Evolutionary conservation across 2,888 invertebrate species (phyloP).

Genomic region (Torymus texanus): DNA sequence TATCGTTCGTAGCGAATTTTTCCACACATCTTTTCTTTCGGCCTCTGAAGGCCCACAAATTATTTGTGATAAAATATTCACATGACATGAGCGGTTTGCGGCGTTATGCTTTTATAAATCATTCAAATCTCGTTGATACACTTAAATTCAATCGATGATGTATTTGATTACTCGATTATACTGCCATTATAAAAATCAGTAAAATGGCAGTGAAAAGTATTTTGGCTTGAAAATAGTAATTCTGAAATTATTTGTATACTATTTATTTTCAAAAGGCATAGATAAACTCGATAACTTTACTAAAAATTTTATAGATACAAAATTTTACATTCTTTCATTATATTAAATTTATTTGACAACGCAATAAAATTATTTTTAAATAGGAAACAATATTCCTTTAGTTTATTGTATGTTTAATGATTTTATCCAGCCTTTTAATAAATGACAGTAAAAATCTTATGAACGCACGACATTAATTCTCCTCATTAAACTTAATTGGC

Average conservation of each 20-base stretch:
- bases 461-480: constrained; percentile 26
- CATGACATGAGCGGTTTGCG: constrained; percentile 31
- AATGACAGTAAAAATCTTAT: constrained; percentile 43
- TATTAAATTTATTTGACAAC: constrained; percentile 16
- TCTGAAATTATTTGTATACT: constrained; percentile 44
- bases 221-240: constrained; percentile 51
- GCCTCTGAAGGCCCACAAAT: constrained; percentile 39
- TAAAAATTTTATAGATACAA: constrained; percentile 34
- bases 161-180: constrained; percentile 46
- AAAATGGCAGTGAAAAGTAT: constrained; percentile 54
- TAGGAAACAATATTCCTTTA: constrained; percentile 24
- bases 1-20: constrained; percentile 22
- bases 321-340: constrained; percentile 10
- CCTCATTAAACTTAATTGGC: constrained; percentile 44
- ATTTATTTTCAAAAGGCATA: constrained; percentile 32
- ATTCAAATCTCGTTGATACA: constrained; percentile 39
- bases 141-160: constrained; percentile 34
- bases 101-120: constrained; percentile 37
- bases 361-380: constrained; percentile 25
- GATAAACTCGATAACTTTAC: constrained; percentile 30
- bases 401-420: constrained; percentile 3
- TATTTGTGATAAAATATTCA: constrained; percentile 45
- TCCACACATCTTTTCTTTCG: constrained; percentile 18
- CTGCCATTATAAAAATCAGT: constrained; percentile 49
- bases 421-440: constrained; percentile 45